phyloP scores from a whole-genome alignment of 2,888 invertebrate species.

The Brachyopa scutellaris region DNA sequence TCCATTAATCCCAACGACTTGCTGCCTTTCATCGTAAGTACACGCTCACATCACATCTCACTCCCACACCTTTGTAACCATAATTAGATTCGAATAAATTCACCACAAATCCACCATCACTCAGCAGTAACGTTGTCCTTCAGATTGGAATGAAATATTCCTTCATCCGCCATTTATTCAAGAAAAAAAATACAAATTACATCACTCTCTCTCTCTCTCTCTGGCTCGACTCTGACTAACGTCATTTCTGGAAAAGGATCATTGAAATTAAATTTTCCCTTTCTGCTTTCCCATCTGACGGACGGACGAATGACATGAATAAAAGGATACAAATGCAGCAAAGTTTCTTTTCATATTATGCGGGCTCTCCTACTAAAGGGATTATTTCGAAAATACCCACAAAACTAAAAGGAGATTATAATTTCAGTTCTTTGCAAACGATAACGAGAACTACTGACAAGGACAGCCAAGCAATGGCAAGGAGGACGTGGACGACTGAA shows the following conservation, averaged over 20 bases:
- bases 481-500: too few relatives aligned
- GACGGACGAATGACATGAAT: neutral
- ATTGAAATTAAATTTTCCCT: conserved; percentile 4
- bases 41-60: too few relatives aligned
- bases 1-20: too few relatives aligned
- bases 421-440: neutral
- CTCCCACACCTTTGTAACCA: too few relatives aligned
- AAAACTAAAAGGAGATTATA: conserved; percentile 20
- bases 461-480: too few relatives aligned
- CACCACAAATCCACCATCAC: neutral
- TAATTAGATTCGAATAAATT: too few relatives aligned
- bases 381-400: conserved; percentile 21
- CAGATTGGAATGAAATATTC: neutral
- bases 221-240: too few relatives aligned
- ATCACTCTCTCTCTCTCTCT: too few relatives aligned
- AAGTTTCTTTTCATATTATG: neutral
- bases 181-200: too few relatives aligned
- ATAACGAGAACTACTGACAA: too few relatives aligned
- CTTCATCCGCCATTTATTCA: neutral
- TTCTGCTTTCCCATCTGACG: neutral
- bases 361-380: neutral
- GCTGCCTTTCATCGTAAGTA: too few relatives aligned
- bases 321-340: neutral
- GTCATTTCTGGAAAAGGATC: conserved; percentile 8
- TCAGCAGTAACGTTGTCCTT: neutral